phyloP scores from a whole-genome alignment of 2,888 invertebrate genomes.

The Cylindroiulus punctatus region DNA sequence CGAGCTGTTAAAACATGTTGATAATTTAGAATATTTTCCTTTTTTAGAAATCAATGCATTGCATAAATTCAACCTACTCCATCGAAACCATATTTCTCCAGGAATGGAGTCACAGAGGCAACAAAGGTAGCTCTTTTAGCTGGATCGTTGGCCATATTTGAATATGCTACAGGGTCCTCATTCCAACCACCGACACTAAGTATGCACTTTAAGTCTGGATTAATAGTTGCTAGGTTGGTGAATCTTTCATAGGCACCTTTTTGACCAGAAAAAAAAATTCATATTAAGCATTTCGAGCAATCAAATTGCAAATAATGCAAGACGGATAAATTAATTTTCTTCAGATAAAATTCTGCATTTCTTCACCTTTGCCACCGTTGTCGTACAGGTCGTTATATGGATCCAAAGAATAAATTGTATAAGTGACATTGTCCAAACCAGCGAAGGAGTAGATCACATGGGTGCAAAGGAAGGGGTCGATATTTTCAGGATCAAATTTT shows the following conservation, averaged over 20 bases:
- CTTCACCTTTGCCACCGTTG: slow-evolving; percentile 70
- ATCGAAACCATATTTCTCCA: slow-evolving; percentile 73
- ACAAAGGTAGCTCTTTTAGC: slow-evolving; percentile 69
- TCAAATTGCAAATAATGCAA: too few species aligned
- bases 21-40: not conserved
- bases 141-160: slow-evolving; percentile 66
- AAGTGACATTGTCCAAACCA: slow-evolving; percentile 71
- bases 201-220: slow-evolving; percentile 71
- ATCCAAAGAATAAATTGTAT: slow-evolving; percentile 65
- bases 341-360: not conserved
- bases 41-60: slow-evolving; percentile 63
- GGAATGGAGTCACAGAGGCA: slow-evolving; percentile 75
- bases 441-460: slow-evolving; percentile 80
- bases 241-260: slow-evolving; percentile 63
- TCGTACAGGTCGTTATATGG: slow-evolving; percentile 72
- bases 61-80: slow-evolving; percentile 66
- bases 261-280: not conserved
- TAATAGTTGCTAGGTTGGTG: slow-evolving; percentile 60
- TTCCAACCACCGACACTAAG: slow-evolving; percentile 74
- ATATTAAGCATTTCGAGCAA: too few species aligned
- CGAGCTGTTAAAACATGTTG: not conserved
- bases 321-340: not conserved
- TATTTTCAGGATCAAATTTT: slow-evolving; percentile 74
- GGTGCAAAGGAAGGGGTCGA: slow-evolving; percentile 77
- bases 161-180: slow-evolving; percentile 67